Evolutionary conservation across 2,888 invertebrate species (phyloP).

Genomic region (Heliconius aoede): DNA sequence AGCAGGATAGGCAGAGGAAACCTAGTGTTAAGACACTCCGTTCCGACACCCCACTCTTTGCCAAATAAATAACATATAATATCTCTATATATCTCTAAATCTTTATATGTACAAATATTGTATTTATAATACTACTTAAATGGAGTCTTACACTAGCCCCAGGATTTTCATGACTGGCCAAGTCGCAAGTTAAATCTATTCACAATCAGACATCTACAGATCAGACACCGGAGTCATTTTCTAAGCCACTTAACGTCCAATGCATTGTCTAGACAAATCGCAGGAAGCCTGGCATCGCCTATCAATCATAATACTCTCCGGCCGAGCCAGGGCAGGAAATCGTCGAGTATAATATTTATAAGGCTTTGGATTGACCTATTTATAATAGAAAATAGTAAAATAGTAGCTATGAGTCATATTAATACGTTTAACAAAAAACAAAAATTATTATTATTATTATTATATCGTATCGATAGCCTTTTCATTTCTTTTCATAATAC

Average conservation of each 20-base stretch:
- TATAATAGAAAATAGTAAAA: constrained; percentile 4
- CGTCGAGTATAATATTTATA: constrained; percentile 44
- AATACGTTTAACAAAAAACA: not conserved
- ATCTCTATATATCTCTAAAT: no score
- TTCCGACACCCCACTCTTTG: no score
- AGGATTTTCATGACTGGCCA: not conserved
- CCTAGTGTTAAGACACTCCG: no score
- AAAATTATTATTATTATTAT: no score
- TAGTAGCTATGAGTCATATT: not conserved
- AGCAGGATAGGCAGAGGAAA: no score
- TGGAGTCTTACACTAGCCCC: not conserved
- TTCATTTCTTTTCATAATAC: not conserved
- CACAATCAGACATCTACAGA: constrained; percentile 5
- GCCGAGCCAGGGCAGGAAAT: constrained; percentile 40
- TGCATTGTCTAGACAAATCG: constrained; percentile 48
- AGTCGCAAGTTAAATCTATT: constrained; percentile 9
- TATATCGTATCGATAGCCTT: not conserved
- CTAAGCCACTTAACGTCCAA: constrained; percentile 32
- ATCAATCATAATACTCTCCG: constrained; percentile 52
- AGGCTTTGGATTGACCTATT: constrained; percentile 40
- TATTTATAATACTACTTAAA: no score
- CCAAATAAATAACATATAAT: no score
- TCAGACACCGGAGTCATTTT: constrained; percentile 14
- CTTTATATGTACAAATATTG: no score
- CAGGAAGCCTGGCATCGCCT: constrained; percentile 52